Conservation (phyloP, 2,113 vertebrate species). For the Phycodurus eques region DNA sequence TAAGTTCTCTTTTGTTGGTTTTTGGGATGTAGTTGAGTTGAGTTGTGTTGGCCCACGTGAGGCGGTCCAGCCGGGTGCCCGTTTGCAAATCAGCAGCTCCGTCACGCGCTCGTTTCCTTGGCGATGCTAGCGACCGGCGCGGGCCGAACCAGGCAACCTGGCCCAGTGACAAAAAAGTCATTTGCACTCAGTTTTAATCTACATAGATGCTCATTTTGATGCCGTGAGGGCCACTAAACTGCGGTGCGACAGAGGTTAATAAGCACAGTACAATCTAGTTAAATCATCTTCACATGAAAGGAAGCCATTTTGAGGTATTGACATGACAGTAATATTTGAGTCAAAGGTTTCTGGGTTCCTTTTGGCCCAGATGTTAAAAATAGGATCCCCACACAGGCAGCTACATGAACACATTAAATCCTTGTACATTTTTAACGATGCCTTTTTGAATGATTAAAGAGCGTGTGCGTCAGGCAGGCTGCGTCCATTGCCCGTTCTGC, state of each 20-base stretch:
- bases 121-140: slow-evolving; percentile 46
- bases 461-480: slow-evolving; percentile 28
- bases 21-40: too few relatives aligned
- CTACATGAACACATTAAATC: slow-evolving; percentile 54
- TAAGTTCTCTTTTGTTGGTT: too few relatives aligned
- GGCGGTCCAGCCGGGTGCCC: slow-evolving; percentile 35
- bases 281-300: not conserved
- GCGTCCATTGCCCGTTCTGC: slow-evolving; percentile 24
- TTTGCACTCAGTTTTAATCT: slow-evolving; percentile 22
- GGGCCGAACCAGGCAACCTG: slow-evolving; percentile 44
- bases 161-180: slow-evolving; percentile 14
- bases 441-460: slow-evolving; percentile 64
- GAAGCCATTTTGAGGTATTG: not conserved
- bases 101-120: slow-evolving; percentile 61
- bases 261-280: not conserved
- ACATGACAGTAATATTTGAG: not conserved
- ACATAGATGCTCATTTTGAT: not conserved
- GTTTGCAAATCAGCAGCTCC: slow-evolving; percentile 60
- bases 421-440: slow-evolving; percentile 68
- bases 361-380: slow-evolving; percentile 61
- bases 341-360: not conserved
- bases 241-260: not conserved
- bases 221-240: not conserved
- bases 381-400: slow-evolving; percentile 61
- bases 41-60: not conserved